A percentile compares a stretch with the other conserved stretches of the same genome.
Evolutionary conservation across 1,140 invertebrate species (phyloP).

Genomic region (Diorhabda elongata): DNA sequence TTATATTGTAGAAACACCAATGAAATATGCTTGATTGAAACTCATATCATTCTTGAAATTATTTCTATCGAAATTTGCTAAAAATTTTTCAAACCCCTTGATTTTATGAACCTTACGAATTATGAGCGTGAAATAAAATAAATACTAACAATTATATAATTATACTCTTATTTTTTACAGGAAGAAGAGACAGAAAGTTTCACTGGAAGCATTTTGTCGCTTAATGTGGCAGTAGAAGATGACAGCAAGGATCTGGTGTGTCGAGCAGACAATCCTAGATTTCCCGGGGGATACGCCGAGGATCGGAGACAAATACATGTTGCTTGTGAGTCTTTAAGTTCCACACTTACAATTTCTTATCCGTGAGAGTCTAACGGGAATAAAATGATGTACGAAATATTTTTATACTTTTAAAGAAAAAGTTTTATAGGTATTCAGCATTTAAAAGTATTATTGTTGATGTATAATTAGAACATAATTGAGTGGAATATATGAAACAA

Average conservation of each 20-base stretch:
- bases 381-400: background rate
- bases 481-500: no score
- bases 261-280: constrained; percentile 83
- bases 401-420: background rate
- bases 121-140: no score
- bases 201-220: constrained; percentile 69
- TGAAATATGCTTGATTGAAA: no score
- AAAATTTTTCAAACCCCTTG: no score
- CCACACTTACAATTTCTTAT: constrained; percentile 10
- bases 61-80: no score
- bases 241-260: constrained; percentile 79
- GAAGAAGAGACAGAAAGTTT: constrained; percentile 43
- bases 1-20: no score
- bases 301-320: constrained; percentile 73
- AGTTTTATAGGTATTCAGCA: no score
- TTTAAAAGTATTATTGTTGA: no score
- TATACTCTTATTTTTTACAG: constrained; percentile 29
- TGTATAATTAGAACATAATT: no score
- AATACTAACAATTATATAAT: background rate
- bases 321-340: constrained; percentile 64
- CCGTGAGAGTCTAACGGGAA: constrained; percentile 2
- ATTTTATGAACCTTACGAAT: no score
- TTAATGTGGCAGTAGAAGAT: constrained; percentile 69
- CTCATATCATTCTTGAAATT: no score
- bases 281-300: constrained; percentile 74